Evolutionary conservation across 2,113 vertebrate genomes (phyloP).

Genomic region (Carassius auratus): DNA sequence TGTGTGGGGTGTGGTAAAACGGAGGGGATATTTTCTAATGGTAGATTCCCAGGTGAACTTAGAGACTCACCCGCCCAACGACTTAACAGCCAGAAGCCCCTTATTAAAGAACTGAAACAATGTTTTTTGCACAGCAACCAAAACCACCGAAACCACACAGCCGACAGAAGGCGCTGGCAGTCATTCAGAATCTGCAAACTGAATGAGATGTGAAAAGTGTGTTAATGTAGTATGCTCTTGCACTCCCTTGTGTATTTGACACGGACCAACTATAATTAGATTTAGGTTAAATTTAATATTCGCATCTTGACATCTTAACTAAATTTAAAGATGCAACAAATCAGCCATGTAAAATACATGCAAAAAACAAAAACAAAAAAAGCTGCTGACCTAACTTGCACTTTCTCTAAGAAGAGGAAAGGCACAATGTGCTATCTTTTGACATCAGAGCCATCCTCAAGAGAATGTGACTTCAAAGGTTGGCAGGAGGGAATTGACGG

Average conservation of each 20-base stretch:
- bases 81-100: constrained; percentile 30
- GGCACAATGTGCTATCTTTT: constrained; percentile 68
- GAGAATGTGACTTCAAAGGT: constrained; percentile 71
- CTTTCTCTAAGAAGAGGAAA: constrained; percentile 29
- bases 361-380: not conserved
- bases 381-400: not conserved
- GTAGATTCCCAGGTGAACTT: constrained; percentile 56
- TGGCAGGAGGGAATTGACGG: constrained; percentile 68
- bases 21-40: constrained; percentile 49
- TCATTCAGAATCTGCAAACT: constrained; percentile 40
- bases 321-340: not conserved
- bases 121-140: not conserved
- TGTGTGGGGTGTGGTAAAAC: constrained; percentile 3
- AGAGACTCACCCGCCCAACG: constrained; percentile 43
- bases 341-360: not conserved
- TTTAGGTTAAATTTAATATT: not conserved
- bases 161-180: not conserved
- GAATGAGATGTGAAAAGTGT: constrained; percentile 37
- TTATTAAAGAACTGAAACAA: constrained; percentile 45
- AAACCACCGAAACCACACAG: constrained; percentile 43
- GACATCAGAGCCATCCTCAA: constrained; percentile 72
- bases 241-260: constrained; percentile 8
- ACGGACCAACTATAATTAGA: constrained; percentile 18
- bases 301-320: not conserved
- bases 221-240: constrained; percentile 17